phyloP scores from a whole-genome alignment of 2,797 vertebrate genomes.

The Acrossocheilus fasciatus region DNA sequence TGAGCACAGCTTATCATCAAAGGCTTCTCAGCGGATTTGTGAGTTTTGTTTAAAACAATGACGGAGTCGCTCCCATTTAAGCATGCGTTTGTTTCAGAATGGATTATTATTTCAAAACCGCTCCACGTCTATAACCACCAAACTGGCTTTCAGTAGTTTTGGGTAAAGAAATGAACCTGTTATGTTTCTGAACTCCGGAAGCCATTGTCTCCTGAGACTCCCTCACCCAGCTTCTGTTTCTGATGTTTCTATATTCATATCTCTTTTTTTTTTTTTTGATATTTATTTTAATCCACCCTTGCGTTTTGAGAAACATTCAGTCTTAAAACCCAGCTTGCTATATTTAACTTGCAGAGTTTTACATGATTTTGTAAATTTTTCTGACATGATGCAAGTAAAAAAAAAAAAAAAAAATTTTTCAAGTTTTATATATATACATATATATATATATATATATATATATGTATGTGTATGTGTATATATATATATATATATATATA shows the following conservation, averaged over 20 bases:
- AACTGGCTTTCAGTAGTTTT: conserved; percentile 54
- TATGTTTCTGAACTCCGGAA: conserved; percentile 57
- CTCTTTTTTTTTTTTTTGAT: conserved; percentile 36
- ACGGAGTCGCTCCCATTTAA: conserved; percentile 59
- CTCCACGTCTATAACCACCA: conserved; percentile 54
- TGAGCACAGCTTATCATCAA: conserved; percentile 67
- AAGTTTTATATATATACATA: too few species aligned
- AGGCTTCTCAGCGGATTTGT: conserved; percentile 65
- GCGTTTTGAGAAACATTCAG: conserved; percentile 16
- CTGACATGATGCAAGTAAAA: neutral
- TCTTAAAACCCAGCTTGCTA: neutral
- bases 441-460: too few species aligned
- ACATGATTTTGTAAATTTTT: neutral
- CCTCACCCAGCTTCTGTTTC: conserved; percentile 50
- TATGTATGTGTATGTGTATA: too few species aligned
- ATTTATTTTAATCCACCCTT: conserved; percentile 51
- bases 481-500: too few species aligned
- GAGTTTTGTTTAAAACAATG: conserved; percentile 65
- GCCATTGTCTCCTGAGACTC: conserved; percentile 54
- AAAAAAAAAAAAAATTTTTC: neutral
- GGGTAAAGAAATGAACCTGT: conserved; percentile 48
- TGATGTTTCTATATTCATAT: conserved; percentile 56
- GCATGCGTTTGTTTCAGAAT: conserved; percentile 59
- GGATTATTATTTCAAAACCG: conserved; percentile 65
- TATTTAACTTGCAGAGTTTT: neutral